These are phyloP conservation scores for Melanargia galathea DNA, from an alignment of 2,888 invertebrate genomes.

Conservation along the genomic window DNA sequence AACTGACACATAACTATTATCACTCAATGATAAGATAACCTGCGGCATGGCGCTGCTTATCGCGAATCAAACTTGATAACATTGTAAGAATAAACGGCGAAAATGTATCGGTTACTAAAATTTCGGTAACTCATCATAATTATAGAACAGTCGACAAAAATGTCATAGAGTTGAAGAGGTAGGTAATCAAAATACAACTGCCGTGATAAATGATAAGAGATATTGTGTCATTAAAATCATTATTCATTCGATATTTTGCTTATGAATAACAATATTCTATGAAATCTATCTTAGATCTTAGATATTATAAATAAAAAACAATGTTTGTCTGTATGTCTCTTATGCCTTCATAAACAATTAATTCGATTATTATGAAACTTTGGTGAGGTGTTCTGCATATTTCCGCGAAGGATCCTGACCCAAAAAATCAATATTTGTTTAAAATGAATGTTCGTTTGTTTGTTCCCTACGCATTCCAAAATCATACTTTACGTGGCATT, in stretches of 20 bases:
- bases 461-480: too few relatives aligned
- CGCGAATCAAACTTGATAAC: slow-evolving; percentile 77
- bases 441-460: too few relatives aligned
- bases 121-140: slow-evolving; percentile 16
- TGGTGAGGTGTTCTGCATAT: too few relatives aligned
- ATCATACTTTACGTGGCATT: too few relatives aligned
- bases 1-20: slow-evolving; percentile 80
- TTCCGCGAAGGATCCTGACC: too few relatives aligned
- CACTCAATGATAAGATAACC: slow-evolving; percentile 79
- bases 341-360: too few relatives aligned
- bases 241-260: background rate
- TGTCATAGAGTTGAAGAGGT: background rate
- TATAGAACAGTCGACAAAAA: slow-evolving; percentile 9
- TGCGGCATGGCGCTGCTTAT: slow-evolving; percentile 74
- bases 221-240: slow-evolving; percentile 3
- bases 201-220: slow-evolving; percentile 21
- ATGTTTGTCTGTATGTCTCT: too few relatives aligned
- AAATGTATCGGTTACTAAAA: slow-evolving; percentile 50
- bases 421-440: too few relatives aligned
- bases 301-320: too few relatives aligned
- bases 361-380: too few relatives aligned
- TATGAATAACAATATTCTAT: slow-evolving; percentile 9
- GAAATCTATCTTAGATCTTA: too few relatives aligned
- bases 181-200: slow-evolving; percentile 13
- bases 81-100: slow-evolving; percentile 63